A percentile compares a stretch with the other conserved stretches of the same genome.
phyloP scores from a whole-genome alignment of 2,797 vertebrate genomes.

The Oreochromis grahami region DNA sequence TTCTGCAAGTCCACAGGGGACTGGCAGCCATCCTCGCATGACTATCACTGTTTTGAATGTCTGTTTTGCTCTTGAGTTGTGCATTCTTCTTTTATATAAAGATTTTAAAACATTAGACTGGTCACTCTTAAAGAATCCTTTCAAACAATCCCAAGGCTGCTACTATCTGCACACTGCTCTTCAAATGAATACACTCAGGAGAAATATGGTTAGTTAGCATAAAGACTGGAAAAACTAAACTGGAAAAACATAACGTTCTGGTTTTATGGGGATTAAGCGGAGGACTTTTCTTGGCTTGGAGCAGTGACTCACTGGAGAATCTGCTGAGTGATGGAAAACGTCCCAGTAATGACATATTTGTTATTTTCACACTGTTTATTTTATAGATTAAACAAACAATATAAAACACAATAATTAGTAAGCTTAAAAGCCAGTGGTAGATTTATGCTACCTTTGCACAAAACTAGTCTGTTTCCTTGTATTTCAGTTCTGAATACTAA shows the following conservation, averaged over 20 bases:
- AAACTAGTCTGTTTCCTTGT: background rate
- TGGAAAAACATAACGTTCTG: background rate
- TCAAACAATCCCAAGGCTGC: background rate
- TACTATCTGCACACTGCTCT: background rate
- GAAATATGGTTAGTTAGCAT: background rate
- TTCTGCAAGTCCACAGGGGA: slow-evolving; percentile 24
- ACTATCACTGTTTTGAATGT: slow-evolving; percentile 46
- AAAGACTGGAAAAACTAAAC: background rate
- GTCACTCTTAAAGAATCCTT: background rate
- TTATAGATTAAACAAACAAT: background rate
- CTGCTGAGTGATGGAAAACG: background rate
- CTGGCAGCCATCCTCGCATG: slow-evolving; percentile 40
- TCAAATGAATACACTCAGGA: background rate
- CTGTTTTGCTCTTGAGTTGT: slow-evolving; percentile 23
- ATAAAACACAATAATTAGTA: background rate
- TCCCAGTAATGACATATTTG: background rate
- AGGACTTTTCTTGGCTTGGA: background rate
- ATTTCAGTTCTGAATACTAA: background rate
- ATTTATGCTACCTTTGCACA: background rate
- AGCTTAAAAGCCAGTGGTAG: background rate
- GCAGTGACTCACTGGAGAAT: background rate
- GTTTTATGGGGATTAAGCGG: background rate
- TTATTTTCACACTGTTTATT: background rate
- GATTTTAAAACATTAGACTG: background rate
- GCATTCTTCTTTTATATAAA: slow-evolving; percentile 7